A percentile compares a stretch with the other conserved stretches of the same genome.
Evolutionary conservation across 2,113 vertebrate genomes (phyloP).

Genomic region (Saguinus midas): DNA sequence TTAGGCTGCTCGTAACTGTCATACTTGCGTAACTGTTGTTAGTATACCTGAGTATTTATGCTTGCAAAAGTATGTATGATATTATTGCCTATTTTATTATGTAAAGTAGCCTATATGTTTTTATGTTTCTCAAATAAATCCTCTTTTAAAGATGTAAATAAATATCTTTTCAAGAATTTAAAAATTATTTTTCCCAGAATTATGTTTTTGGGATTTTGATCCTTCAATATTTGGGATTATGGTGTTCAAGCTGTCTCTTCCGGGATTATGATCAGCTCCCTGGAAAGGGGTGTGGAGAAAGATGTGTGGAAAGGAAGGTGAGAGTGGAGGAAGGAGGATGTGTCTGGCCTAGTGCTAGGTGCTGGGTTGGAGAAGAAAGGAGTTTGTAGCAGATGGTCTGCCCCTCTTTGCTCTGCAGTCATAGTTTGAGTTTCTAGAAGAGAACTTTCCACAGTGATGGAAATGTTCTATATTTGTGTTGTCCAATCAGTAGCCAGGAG

Average conservation of each 20-base stretch:
- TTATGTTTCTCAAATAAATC: background rate
- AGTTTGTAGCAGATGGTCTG: background rate
- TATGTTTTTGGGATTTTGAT: background rate
- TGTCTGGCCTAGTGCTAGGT: background rate
- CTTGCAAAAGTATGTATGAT: background rate
- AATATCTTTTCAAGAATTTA: background rate
- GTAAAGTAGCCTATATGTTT: background rate
- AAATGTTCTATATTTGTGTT: background rate
- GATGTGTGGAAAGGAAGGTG: background rate
- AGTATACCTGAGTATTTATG: background rate
- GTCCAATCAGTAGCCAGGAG: background rate
- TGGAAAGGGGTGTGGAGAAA: background rate
- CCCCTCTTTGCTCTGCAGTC: background rate
- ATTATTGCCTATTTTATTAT: background rate
- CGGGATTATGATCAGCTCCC: background rate
- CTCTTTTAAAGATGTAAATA: background rate
- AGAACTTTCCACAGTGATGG: background rate
- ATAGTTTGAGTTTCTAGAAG: background rate
- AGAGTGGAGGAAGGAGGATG: background rate
- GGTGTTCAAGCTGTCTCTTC: background rate
- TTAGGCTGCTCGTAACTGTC: background rate
- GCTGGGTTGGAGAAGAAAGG: background rate
- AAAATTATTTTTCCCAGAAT: background rate
- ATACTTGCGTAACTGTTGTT: background rate
- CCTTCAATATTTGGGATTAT: background rate